A percentile compares a stretch with the other conserved stretches of the same genome.
These are phyloP conservation scores for Drosophila yakuba DNA, from an alignment of 1,140 invertebrate genomes.

Conservation along the genomic window DNA sequence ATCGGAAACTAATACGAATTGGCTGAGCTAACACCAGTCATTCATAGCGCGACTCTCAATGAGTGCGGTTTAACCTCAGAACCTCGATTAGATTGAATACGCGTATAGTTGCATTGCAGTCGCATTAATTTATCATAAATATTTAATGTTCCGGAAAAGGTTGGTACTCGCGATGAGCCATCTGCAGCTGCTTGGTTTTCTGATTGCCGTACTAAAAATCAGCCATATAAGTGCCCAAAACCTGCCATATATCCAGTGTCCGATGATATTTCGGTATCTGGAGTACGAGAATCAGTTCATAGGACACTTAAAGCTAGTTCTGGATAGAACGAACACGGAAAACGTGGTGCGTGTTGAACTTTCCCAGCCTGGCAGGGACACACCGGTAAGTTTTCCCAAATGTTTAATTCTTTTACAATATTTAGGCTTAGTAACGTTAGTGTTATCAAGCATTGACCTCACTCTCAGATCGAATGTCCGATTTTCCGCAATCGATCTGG, in stretches of 20 bases:
- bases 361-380: conserved; percentile 43
- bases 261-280: conserved; percentile 57
- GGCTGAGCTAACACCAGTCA: conserved; percentile 18
- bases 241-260: conserved; percentile 54
- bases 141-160: conserved; percentile 6
- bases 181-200: conserved; percentile 10
- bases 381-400: conserved; percentile 43
- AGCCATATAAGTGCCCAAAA: conserved; percentile 19
- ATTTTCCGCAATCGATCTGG: conserved; percentile 24
- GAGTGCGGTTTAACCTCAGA: conserved; percentile 27
- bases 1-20: conserved; percentile 13
- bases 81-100: conserved; percentile 1
- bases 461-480: conserved; percentile 26
- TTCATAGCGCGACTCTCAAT: conserved; percentile 42
- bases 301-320: conserved; percentile 37
- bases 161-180: conserved; percentile 22
- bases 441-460: conserved; percentile 60
- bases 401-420: too few relatives aligned
- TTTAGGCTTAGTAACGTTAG: neutral
- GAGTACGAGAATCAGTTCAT: conserved; percentile 38
- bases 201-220: conserved; percentile 15
- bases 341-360: conserved; percentile 53
- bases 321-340: conserved; percentile 29
- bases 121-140: conserved; percentile 21
- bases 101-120: neutral